Evolutionary conservation across 2,113 vertebrate species (phyloP).

Genomic region (Myanophis thanlyinensis): DNA sequence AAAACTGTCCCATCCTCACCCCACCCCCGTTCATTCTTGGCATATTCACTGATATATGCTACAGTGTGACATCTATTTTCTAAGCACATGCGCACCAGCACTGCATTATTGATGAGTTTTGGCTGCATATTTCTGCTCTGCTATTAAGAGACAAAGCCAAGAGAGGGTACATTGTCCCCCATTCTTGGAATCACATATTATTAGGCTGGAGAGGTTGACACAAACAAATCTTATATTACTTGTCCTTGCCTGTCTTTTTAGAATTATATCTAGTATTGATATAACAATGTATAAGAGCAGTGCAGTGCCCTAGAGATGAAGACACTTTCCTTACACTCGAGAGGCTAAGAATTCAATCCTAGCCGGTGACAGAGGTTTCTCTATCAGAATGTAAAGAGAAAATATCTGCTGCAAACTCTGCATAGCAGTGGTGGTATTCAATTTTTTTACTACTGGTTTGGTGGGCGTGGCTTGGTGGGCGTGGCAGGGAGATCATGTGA

Average conservation of each 20-base stretch:
- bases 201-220: background rate
- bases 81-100: background rate
- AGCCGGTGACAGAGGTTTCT: background rate
- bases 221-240: background rate
- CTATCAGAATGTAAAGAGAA: background rate
- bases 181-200: background rate
- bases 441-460: too few species aligned
- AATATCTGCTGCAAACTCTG: background rate
- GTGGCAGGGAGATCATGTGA: too few species aligned
- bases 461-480: too few species aligned
- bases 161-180: background rate
- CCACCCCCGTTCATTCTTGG: constrained; percentile 40
- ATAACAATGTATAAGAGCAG: background rate
- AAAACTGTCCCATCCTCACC: constrained; percentile 28
- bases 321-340: background rate
- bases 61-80: background rate
- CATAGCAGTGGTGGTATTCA: too few species aligned
- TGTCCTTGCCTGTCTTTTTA: background rate
- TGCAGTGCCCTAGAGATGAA: background rate
- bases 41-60: constrained; percentile 33
- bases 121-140: constrained; percentile 12
- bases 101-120: constrained; percentile 16
- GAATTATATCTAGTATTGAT: background rate
- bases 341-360: background rate
- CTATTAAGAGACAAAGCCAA: background rate